These are phyloP conservation scores for Polydrusus cervinus DNA, from an alignment of 2,888 invertebrate species.

Conservation along the genomic window DNA sequence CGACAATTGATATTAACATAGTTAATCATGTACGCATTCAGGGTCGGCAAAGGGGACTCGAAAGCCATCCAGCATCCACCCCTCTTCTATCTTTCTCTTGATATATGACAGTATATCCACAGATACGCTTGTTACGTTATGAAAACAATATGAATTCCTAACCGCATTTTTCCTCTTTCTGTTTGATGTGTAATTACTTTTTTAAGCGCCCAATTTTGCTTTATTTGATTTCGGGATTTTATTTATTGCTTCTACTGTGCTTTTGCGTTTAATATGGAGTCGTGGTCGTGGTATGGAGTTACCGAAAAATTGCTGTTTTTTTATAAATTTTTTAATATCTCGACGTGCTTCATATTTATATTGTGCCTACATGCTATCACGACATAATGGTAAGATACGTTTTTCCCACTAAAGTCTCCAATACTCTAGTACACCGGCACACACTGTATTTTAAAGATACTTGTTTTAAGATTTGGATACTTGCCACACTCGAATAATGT, in stretches of 20 bases:
- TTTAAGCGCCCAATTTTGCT: conserved; percentile 62
- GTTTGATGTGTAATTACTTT: conserved; percentile 72
- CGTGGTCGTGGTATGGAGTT: background rate
- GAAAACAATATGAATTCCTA: conserved; percentile 72
- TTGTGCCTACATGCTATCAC: too few species aligned
- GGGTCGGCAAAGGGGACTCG: conserved; percentile 51
- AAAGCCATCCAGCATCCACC: conserved; percentile 57
- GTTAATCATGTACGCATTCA: conserved; percentile 68
- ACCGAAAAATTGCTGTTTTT: background rate
- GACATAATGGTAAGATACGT: too few species aligned
- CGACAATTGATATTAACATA: conserved; percentile 71
- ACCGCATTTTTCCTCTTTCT: conserved; percentile 70
- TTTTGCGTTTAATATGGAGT: conserved; percentile 19
- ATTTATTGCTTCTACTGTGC: conserved; percentile 41
- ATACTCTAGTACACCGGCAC: too few species aligned
- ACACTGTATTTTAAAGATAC: too few species aligned
- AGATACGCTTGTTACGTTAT: conserved; percentile 69
- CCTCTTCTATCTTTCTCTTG: conserved; percentile 65
- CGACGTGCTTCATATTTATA: too few species aligned
- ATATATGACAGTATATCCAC: conserved; percentile 69
- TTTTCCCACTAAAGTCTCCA: too few species aligned
- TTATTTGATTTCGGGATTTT: conserved; percentile 55
- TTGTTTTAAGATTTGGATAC: too few species aligned
- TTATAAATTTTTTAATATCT: background rate
- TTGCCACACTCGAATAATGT: too few species aligned